Evolutionary conservation across 2,113 vertebrate genomes (phyloP), one percentile per base, ranked within the genome.

Genomic region (Muscicapa adusta): DNA sequence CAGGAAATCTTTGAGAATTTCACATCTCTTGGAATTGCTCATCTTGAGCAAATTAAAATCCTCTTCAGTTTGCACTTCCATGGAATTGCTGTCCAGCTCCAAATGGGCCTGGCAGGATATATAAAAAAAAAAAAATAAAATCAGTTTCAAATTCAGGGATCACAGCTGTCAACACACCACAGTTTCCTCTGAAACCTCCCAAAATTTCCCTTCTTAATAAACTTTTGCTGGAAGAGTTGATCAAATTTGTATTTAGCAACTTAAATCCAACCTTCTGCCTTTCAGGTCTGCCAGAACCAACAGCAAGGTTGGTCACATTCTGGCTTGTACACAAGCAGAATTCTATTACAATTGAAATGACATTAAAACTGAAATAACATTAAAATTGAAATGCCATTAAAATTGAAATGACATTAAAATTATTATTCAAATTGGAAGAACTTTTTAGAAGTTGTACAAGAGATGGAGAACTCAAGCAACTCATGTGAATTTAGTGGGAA

Each of bases 1-100:
- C 84, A 99, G 97, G 83, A 99, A 98, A 91, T 99, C 98, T 28
- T 70, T 95, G 43, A 99, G 79, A 61, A 99, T 98, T 54, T 99
- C 98, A 0, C 95, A 98, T 53, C 99, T 98, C 58, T 91, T 97
- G 4, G 66, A 15, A 26, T 99, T 99, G 96, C 98, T 99, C 76
- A 98, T 90, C 85, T 99, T 99, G 23, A 99, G 98, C 53, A 97
- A 93, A 65, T 98, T 91, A 34, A 99, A 99, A 28, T 97, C 97
- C 34, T 97, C 97, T 5, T 96, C 91, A 1, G 91, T 89, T 18
- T 96, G 94, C 42, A 98, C 85, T 5, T 81, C 73, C 40, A 97
- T 34, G 16, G 95, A 96, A 36, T 97, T 96, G 14, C 98, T 97
- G 77, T 98, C 85, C 7, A 97, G 85, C 36, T 99, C 99, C 88